These are phyloP conservation scores for Varanus salvator DNA, from an alignment of 2,113 vertebrate genomes.

Conservation along the genomic window DNA sequence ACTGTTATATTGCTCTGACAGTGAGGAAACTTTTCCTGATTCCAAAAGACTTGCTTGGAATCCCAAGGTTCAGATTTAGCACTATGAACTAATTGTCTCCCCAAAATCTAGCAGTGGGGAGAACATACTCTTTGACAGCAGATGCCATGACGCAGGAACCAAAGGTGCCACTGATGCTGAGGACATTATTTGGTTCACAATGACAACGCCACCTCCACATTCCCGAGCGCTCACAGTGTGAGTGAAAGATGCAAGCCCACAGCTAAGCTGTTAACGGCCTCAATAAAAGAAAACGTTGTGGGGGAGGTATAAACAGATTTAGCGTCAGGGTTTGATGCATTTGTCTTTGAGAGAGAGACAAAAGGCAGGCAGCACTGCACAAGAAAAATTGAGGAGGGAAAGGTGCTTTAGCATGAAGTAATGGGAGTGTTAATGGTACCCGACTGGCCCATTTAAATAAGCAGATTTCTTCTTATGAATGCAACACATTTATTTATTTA, in stretches of 20 bases:
- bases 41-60: background rate
- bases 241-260: background rate
- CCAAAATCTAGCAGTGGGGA: background rate
- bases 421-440: background rate
- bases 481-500: too few species aligned
- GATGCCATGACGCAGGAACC: background rate
- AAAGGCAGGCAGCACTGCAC: background rate
- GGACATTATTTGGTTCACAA: background rate
- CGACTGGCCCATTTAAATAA: background rate
- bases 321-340: background rate
- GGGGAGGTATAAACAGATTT: background rate
- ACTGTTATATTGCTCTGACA: too few species aligned
- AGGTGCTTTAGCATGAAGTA: background rate
- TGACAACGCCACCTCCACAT: conserved; percentile 4
- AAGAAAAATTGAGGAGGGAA: background rate
- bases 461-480: background rate
- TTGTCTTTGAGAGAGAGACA: background rate
- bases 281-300: fast-evolving
- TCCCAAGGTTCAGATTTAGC: background rate
- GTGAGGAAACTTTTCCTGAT: too few species aligned
- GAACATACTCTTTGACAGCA: background rate
- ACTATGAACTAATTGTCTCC: background rate
- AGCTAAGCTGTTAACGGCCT: background rate
- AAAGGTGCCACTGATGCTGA: background rate
- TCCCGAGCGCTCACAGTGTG: background rate